phyloP scores from a whole-genome alignment of 2,888 invertebrate species.

The Meliscaeva auricollis region DNA sequence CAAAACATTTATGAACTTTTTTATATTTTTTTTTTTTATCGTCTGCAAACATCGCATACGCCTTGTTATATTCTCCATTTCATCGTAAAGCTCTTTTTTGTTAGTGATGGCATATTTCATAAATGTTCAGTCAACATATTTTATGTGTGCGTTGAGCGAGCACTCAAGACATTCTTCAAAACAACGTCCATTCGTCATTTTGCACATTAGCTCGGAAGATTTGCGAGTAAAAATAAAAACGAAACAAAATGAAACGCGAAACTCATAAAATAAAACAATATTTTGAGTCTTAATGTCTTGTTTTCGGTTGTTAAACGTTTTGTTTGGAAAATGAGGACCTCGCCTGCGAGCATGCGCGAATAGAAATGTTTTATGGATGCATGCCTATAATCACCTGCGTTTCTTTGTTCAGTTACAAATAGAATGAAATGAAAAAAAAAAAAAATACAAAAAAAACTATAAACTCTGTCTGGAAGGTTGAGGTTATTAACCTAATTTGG shows the following conservation, averaged over 20 bases:
- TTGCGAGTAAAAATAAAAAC: conserved; percentile 58
- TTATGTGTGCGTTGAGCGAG: conserved; percentile 58
- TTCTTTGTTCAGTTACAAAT: conserved; percentile 5
- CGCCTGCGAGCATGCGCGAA: conserved; percentile 11
- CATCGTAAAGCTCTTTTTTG: conserved; percentile 54
- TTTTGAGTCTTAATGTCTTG: conserved; percentile 67
- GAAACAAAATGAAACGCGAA: background rate
- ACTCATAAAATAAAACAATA: conserved; percentile 72
- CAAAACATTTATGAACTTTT: conserved; percentile 78
- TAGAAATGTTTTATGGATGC: conserved; percentile 8
- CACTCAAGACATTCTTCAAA: conserved; percentile 65
- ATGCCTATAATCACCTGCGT: conserved; percentile 57
- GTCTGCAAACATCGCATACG: conserved; percentile 10
- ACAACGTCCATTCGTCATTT: conserved; percentile 74
- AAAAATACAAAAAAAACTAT: background rate
- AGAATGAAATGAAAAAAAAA: background rate
- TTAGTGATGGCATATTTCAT: conserved; percentile 66
- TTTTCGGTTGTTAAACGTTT: conserved; percentile 61
- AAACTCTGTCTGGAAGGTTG: conserved; percentile 38
- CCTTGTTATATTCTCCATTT: conserved; percentile 41
- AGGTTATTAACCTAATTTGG: conserved; percentile 70
- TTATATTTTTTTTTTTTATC: background rate
- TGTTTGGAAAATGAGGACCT: conserved; percentile 64
- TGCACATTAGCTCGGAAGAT: conserved; percentile 68
- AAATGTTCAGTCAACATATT: conserved; percentile 56